phyloP scores from a whole-genome alignment of 2,888 invertebrate genomes.

The Chaetogeoica ovagalla region DNA sequence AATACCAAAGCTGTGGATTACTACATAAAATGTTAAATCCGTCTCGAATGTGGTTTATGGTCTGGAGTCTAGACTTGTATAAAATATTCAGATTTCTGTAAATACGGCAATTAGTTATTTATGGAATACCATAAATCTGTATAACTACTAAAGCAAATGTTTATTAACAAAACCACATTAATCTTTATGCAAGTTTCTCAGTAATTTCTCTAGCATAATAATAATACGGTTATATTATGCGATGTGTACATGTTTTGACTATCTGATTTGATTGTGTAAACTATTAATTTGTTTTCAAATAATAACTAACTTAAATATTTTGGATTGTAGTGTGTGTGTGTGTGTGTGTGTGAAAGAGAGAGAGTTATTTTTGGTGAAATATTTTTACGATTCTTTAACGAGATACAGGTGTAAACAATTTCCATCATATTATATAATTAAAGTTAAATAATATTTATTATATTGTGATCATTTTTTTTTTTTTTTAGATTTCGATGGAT shows the following conservation, averaged over 20 bases:
- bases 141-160: constrained; percentile 6
- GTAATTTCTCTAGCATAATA: neutral
- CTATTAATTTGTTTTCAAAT: neutral
- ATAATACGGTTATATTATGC: neutral
- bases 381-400: no score
- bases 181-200: neutral
- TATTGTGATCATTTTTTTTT: constrained; percentile 1
- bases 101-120: constrained; percentile 16
- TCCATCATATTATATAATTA: neutral
- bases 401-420: no score
- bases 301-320: neutral
- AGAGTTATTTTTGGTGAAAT: no score
- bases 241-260: neutral
- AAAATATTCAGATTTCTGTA: constrained; percentile 36
- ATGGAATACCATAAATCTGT: neutral
- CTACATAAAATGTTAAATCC: constrained; percentile 9
- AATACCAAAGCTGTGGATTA: neutral
- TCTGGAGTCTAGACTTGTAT: constrained; percentile 32
- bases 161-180: neutral
- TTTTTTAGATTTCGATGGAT: constrained; percentile 38
- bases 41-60: constrained; percentile 22
- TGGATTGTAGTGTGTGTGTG: no score
- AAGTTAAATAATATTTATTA: neutral
- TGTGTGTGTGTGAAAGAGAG: no score
- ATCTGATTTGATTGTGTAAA: neutral